phyloP scores from a whole-genome alignment of 1,140 invertebrate genomes.

The Harlomillsia oculata region DNA sequence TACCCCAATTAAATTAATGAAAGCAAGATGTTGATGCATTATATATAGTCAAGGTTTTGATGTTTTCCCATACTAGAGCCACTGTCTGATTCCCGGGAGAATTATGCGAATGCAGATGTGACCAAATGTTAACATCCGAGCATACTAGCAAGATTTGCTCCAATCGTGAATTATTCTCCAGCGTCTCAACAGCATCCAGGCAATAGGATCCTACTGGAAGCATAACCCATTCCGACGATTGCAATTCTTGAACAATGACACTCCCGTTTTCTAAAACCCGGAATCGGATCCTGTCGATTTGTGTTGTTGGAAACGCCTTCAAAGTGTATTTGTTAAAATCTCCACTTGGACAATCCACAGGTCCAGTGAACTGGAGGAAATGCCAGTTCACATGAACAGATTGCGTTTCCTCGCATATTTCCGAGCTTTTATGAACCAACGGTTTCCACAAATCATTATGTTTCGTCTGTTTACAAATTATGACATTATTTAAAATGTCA shows the following conservation, averaged over 20 bases:
- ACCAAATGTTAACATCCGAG: too few species aligned
- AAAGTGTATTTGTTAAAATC: background rate
- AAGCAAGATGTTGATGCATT: too few species aligned
- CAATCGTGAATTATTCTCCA: background rate
- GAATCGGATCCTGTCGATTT: background rate
- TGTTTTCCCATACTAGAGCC: too few species aligned
- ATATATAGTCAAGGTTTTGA: too few species aligned
- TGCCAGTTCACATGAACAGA: background rate
- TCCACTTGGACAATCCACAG: too few species aligned
- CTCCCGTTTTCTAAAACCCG: slow-evolving; percentile 1
- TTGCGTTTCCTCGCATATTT: slow-evolving; percentile 8
- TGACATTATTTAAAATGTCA: background rate
- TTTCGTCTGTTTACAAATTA: background rate
- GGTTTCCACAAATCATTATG: background rate
- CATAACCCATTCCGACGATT: background rate
- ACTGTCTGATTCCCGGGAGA: too few species aligned
- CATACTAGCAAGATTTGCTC: too few species aligned
- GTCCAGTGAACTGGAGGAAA: background rate
- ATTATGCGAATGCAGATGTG: too few species aligned
- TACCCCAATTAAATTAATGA: too few species aligned
- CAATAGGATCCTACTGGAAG: background rate
- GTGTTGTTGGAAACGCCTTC: background rate
- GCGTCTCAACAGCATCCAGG: background rate
- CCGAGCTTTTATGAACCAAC: slow-evolving; percentile 1
- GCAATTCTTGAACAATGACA: slow-evolving; percentile 4